Percentiles rank a stretch among this genome's conserved stretches.
phyloP scores from a whole-genome alignment of 2,888 invertebrate species.

The Cephus nigrinus region DNA sequence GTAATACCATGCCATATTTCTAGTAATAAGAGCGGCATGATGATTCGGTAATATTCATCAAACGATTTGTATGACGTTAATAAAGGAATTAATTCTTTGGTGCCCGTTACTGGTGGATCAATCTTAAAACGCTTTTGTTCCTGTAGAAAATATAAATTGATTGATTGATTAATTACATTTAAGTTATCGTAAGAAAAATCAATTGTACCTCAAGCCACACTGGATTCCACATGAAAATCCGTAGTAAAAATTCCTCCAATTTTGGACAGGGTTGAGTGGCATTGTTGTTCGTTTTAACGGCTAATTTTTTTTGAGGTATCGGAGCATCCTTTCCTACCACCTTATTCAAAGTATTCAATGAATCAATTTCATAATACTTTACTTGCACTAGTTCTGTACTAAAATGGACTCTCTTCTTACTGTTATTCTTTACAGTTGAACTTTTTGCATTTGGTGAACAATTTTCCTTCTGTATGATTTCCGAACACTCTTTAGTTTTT shows the following conservation, averaged over 20 bases:
- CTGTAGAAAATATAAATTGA: conserved; percentile 17
- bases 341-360: conserved; percentile 39
- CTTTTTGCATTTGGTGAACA: conserved; percentile 1
- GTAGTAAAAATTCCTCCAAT: conserved; percentile 67
- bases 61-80: conserved; percentile 70
- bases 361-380: conserved; percentile 37
- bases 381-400: conserved; percentile 20
- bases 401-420: conserved; percentile 16
- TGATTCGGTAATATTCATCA: conserved; percentile 71
- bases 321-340: conserved; percentile 52
- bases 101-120: conserved; percentile 70
- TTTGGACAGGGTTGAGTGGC: conserved; percentile 44
- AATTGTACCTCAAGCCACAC: conserved; percentile 70
- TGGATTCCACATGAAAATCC: conserved; percentile 75
- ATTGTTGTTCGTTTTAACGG: neutral
- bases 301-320: conserved; percentile 32
- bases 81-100: conserved; percentile 68
- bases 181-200: neutral
- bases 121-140: conserved; percentile 67
- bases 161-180: neutral
- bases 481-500: conserved; percentile 21
- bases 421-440: conserved; percentile 53
- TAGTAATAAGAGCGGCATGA: conserved; percentile 71
- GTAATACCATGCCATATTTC: conserved; percentile 72
- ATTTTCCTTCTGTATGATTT: conserved; percentile 18